Evolutionary conservation across 2,113 vertebrate genomes (phyloP), one percentile per base, ranked within the genome.

Genomic region (Maccullochella peelii): DNA sequence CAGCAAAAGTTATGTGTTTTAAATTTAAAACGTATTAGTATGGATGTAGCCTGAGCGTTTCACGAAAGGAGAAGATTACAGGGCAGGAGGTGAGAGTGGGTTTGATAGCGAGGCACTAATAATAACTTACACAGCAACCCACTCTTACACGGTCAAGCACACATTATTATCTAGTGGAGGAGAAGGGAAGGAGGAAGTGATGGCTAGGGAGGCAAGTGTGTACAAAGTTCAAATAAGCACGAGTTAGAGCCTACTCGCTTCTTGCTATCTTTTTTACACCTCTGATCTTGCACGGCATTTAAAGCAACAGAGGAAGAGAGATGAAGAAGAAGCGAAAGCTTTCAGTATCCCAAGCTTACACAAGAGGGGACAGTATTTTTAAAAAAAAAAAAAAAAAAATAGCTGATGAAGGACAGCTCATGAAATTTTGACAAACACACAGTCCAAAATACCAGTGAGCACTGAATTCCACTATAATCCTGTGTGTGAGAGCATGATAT

Each of bases 381-480:
- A n/a, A n/a, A n/a, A n/a, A n/a, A n/a, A n/a, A n/a, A n/a, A n/a
- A 33, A 33, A 33, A 33, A 6, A 50, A 62, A 76, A 55, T 62
- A 54, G 72, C 25, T 68, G 68, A 73, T 52, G 57, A 77, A 47
- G 50, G 55, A 38, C 38, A 58, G 66, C 57, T 68, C 16, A 30
- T 21, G 12, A 54, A 63, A 49, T 47, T 30, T 47, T 79, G 71
- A 52, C 65, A 75, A 68, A 77, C 14, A 55, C 49, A 16, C 52
- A 42, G 40, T 85, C 33, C 25, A 36, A 86, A 42, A 71, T 54
- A 68, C 59, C 74, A 79, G 63, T 65, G 38, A 3, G 0, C 36
- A n/a, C 52, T 50, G 25, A 52, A 69, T 55, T 66, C 40, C 7
- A 54, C 70, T 73, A 20, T 82, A 49, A 82, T 82, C 77, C 47